Evolutionary conservation across 2,113 vertebrate genomes (phyloP).

Genomic region (Apteryx mantelli): DNA sequence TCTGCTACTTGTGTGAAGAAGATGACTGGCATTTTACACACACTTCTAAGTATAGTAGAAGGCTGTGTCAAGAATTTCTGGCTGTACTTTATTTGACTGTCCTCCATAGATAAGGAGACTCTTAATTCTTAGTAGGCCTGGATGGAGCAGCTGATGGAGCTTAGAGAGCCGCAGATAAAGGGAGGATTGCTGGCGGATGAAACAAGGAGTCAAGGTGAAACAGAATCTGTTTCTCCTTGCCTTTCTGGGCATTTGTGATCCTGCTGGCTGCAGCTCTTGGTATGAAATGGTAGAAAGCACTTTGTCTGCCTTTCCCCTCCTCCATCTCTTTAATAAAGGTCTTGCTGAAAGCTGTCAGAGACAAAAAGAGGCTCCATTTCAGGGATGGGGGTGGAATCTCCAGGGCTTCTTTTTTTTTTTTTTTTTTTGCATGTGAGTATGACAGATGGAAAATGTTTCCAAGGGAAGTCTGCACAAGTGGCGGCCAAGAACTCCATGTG

Average conservation of each 20-base stretch:
- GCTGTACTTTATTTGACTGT: not conserved
- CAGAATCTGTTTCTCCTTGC: slow-evolving; percentile 1
- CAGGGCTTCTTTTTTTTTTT: not conserved
- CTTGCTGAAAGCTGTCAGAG: not conserved
- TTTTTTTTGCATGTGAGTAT: not conserved
- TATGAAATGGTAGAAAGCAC: not conserved
- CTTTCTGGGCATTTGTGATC: not conserved
- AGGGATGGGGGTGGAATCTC: not conserved
- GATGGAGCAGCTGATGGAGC: not conserved
- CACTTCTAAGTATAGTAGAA: not conserved
- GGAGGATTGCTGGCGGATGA: not conserved
- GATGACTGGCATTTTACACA: not conserved
- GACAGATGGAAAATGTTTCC: slow-evolving; percentile 50
- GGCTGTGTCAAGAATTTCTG: not conserved
- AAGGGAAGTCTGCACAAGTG: slow-evolving; percentile 31
- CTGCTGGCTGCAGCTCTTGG: not conserved
- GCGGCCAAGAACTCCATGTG: slow-evolving; percentile 18
- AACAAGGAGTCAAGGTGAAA: slow-evolving; percentile 18
- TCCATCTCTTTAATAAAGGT: not conserved
- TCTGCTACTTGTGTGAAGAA: not conserved
- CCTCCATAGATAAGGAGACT: not conserved
- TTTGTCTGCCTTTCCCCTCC: not conserved
- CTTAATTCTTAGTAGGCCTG: not conserved
- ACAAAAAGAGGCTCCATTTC: not conserved
- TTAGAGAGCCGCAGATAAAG: not conserved